A percentile compares a stretch with the other conserved stretches of the same genome.
Evolutionary conservation across 2,888 invertebrate genomes (phyloP).

Genomic region (Hyles lineata): DNA sequence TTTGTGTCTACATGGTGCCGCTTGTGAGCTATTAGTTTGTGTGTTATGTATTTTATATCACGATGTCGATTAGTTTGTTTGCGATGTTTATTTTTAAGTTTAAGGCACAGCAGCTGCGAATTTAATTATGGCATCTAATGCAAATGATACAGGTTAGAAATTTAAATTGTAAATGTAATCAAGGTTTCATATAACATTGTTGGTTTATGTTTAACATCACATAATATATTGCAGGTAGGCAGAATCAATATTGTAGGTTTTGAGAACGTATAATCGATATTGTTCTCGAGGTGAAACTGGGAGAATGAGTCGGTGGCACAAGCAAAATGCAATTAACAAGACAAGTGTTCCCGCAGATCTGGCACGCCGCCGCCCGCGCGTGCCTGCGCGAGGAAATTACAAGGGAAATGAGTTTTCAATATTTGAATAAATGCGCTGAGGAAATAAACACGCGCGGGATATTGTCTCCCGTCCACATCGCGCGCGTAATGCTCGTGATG

Average conservation of each 20-base stretch:
- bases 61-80: constrained; percentile 5
- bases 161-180: constrained; percentile 27
- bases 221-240: not conserved
- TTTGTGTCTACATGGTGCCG: not conserved
- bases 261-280: constrained; percentile 13
- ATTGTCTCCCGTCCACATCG: constrained; percentile 64
- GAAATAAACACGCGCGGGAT: constrained; percentile 80
- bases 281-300: constrained; percentile 19
- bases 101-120: constrained; percentile 18
- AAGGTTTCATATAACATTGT: constrained; percentile 11
- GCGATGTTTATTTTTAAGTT: not conserved
- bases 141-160: constrained; percentile 15
- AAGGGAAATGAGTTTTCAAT: constrained; percentile 79
- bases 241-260: not conserved
- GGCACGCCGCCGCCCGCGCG: not conserved
- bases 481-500: constrained; percentile 59
- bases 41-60: constrained; percentile 3
- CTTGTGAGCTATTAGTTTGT: not conserved
- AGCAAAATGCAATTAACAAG: constrained; percentile 47
- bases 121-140: constrained; percentile 4
- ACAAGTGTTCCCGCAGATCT: constrained; percentile 32
- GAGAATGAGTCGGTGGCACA: constrained; percentile 41
- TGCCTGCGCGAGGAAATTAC: constrained; percentile 65
- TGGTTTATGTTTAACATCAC: not conserved
- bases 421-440: constrained; percentile 76